These are phyloP conservation scores for Xestia xanthographa DNA, from an alignment of 2,888 invertebrate genomes.

Conservation along the genomic window DNA sequence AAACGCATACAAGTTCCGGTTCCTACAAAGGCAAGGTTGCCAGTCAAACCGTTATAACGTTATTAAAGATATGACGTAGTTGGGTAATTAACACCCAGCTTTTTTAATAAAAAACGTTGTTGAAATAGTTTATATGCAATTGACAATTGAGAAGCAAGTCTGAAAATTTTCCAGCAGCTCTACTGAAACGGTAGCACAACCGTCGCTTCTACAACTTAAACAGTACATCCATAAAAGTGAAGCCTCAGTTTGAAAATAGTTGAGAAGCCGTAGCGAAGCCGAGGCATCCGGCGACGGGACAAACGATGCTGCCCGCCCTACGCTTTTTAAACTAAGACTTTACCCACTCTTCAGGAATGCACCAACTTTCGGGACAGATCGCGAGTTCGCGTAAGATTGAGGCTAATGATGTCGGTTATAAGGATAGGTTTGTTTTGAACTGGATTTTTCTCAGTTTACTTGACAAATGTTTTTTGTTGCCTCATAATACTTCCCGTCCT, in stretches of 20 bases:
- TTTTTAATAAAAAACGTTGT: background rate
- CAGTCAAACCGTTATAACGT: background rate
- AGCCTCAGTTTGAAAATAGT: conserved; percentile 51
- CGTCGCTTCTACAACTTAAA: background rate
- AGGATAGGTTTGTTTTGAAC: background rate
- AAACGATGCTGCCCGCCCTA: conserved; percentile 45
- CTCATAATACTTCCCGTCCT: background rate
- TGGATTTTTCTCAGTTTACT: background rate
- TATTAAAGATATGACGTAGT: background rate
- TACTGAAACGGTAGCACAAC: background rate
- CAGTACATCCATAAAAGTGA: background rate
- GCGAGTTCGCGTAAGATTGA: conserved; percentile 7
- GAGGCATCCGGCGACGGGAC: conserved; percentile 43
- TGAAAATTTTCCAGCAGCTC: background rate
- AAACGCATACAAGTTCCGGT: background rate
- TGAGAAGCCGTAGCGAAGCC: conserved; percentile 32
- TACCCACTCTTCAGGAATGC: conserved; percentile 33
- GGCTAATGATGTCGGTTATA: conserved; percentile 2
- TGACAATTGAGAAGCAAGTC: no score
- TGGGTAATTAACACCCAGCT: background rate
- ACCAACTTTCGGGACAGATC: conserved; percentile 34
- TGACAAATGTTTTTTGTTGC: background rate
- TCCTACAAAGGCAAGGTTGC: background rate
- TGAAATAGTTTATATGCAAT: background rate
- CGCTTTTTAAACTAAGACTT: conserved; percentile 52